phyloP scores from a whole-genome alignment of 2,797 vertebrate genomes.

The Pangasius krempfi region DNA sequence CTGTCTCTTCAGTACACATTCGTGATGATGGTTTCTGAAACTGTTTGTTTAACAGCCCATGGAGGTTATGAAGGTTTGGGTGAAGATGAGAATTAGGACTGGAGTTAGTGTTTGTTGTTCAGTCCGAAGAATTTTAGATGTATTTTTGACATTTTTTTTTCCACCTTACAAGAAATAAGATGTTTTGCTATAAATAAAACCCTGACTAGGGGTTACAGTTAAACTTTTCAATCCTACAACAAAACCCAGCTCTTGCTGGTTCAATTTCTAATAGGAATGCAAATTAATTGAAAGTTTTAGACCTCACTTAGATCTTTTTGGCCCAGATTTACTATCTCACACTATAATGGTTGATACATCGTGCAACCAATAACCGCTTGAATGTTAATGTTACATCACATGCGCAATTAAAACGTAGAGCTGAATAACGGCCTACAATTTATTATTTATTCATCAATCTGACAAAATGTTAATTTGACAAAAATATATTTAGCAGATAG shows the following conservation, averaged over 20 bases:
- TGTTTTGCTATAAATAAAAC: neutral
- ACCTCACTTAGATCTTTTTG: neutral
- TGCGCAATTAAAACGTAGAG: neutral
- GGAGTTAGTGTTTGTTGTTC: neutral
- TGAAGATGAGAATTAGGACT: neutral
- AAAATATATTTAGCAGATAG: neutral
- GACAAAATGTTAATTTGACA: neutral
- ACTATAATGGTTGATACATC: neutral
- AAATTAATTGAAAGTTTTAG: neutral
- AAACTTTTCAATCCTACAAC: neutral
- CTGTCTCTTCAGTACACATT: neutral
- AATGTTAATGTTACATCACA: neutral
- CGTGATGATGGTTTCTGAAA: neutral
- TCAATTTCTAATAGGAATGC: neutral
- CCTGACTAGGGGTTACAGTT: neutral
- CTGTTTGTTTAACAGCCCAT: neutral
- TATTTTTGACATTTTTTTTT: no score
- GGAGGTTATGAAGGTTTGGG: neutral
- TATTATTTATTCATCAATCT: neutral
- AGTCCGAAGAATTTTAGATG: neutral
- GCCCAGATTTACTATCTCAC: neutral
- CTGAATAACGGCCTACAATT: neutral
- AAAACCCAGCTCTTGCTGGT: neutral
- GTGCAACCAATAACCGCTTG: neutral
- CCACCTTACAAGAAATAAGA: no score